Evolutionary conservation across 2,888 invertebrate species (phyloP).

Genomic region (Candidula unifasciata): DNA sequence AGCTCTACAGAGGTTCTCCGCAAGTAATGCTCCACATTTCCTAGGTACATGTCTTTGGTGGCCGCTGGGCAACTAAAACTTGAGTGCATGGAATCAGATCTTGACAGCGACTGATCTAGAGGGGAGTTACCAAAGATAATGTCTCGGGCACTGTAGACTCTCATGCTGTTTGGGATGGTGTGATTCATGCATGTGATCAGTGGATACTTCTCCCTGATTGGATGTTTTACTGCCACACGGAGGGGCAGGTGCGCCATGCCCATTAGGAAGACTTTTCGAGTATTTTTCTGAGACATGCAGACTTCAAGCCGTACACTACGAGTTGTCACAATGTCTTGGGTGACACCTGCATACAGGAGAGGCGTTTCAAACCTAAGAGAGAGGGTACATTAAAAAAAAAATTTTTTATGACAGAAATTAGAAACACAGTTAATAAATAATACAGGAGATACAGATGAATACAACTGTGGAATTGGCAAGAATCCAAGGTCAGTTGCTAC

Average conservation of each 20-base stretch:
- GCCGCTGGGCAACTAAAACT: background rate
- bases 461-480: no score
- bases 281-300: slow-evolving; percentile 71
- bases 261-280: slow-evolving; percentile 67
- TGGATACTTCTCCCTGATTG: slow-evolving; percentile 68
- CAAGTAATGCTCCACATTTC: slow-evolving; percentile 37
- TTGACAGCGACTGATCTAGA: slow-evolving; percentile 18
- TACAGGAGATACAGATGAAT: no score
- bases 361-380: slow-evolving; percentile 60
- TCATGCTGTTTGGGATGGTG: slow-evolving; percentile 72
- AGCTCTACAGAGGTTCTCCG: slow-evolving; percentile 36
- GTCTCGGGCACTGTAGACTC: slow-evolving; percentile 69
- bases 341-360: slow-evolving; percentile 70
- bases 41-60: slow-evolving; percentile 23
- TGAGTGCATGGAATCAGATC: slow-evolving; percentile 21
- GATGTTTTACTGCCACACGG: slow-evolving; percentile 67
- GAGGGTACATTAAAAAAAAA: no score
- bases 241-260: slow-evolving; percentile 70
- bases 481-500: no score
- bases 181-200: slow-evolving; percentile 72
- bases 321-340: slow-evolving; percentile 61
- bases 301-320: slow-evolving; percentile 70
- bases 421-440: no score
- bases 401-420: no score
- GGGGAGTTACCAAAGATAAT: slow-evolving; percentile 58